Evolutionary conservation across 1,140 invertebrate genomes (phyloP).

Genomic region (Heliconius hewitsoni): DNA sequence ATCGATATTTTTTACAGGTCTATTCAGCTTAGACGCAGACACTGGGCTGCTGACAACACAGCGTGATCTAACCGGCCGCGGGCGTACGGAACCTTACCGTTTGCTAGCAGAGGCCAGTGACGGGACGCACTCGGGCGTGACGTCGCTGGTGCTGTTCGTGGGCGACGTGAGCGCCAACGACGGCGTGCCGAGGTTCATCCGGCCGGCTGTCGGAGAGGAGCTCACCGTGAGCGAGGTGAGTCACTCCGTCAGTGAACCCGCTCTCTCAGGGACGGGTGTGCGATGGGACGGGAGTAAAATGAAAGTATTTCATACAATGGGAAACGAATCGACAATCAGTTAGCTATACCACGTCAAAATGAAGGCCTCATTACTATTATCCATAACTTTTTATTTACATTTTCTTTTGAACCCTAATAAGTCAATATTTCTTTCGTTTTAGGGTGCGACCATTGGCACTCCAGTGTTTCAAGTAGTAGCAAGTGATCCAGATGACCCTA

Average conservation of each 20-base stretch:
- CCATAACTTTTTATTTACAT: not conserved
- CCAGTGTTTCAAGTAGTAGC: slow-evolving; percentile 90
- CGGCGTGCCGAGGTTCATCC: slow-evolving; percentile 89
- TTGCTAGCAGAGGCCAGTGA: slow-evolving; percentile 87
- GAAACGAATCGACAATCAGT: too few species aligned
- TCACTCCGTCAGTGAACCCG: not conserved
- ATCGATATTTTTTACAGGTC: slow-evolving; percentile 63
- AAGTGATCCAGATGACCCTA: slow-evolving; percentile 89
- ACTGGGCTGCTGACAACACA: slow-evolving; percentile 86
- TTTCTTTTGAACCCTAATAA: not conserved
- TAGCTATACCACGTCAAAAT: too few species aligned
- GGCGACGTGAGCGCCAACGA: slow-evolving; percentile 92
- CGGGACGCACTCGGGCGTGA: slow-evolving; percentile 85
- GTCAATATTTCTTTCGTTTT: slow-evolving; percentile 2
- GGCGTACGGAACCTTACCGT: slow-evolving; percentile 88
- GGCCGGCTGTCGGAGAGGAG: slow-evolving; percentile 86
- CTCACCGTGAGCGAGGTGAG: slow-evolving; percentile 86
- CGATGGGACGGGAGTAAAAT: too few species aligned
- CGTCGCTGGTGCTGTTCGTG: slow-evolving; percentile 86
- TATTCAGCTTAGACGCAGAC: slow-evolving; percentile 85
- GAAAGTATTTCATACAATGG: too few species aligned
- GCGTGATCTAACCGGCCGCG: slow-evolving; percentile 87
- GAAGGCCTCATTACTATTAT: too few species aligned
- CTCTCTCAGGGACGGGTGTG: too few species aligned
- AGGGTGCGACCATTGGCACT: slow-evolving; percentile 88